Evolutionary conservation across 2,797 vertebrate genomes (phyloP), one percentile per base, ranked within the genome.

Genomic region (Poeciliopsis presidionis): DNA sequence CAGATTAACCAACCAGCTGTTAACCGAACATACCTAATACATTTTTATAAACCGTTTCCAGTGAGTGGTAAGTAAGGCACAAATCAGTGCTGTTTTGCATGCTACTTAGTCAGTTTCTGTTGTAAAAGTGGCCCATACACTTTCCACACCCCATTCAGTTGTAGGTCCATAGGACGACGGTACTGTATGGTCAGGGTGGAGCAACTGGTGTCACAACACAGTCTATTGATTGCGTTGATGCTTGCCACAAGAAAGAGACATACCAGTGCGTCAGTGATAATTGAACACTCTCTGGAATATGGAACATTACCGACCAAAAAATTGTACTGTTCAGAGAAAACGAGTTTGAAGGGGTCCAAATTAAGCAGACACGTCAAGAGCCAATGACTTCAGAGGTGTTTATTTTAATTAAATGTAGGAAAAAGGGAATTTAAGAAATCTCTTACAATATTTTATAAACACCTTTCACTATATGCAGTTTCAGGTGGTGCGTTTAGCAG

Each of bases 381-480:
- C 33, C 36, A 41, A 11, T 39, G 63, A 41, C 41, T 25, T 39
- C 65, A 33, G 33, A 33, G 33, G 33, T 33, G 33, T 33, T 33
- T 33, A 33, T 33, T 33, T 33, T 33, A 33, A 33, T 33, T 33
- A 33, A 33, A 33, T 3, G 33, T 33, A 33, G 33, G 33, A 3
- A 33, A 33, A 33, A 33, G 33, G 33, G 33, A 33, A 33, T 33
- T 33, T 33, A 33, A 33, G 33, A 33, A 33, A 33, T 33, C 33
- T 33, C 33, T 33, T 33, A 33, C 33, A 33, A 33, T 3, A 33
- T 33, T 33, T 33, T 33, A 33, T 30, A 22, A 36, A 36, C 74
- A 78, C 80, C 49, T 72, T 72, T 53, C 14, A 30, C 75, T 2
- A 73, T 14, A 69, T 51, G 18, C 36, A 41, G n/a, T 30, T 2